phyloP scores from a whole-genome alignment of 1,140 invertebrate genomes.

The Helicoverpa armigera region DNA sequence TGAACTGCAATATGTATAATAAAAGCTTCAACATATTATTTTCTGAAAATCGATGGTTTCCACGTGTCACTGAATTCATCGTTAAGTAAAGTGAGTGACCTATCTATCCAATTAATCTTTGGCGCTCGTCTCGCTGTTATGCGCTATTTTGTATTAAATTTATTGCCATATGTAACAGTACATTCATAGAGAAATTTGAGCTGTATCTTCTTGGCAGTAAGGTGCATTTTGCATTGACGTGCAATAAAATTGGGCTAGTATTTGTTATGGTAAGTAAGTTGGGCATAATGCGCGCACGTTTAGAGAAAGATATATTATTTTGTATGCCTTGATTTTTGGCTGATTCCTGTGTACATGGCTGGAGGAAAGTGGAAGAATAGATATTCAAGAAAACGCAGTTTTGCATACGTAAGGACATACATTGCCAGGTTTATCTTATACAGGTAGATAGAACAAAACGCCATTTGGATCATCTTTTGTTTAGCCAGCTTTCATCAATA shows the following conservation, averaged over 20 bases:
- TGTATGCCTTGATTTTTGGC: slow-evolving; percentile 30
- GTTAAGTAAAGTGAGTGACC: neutral
- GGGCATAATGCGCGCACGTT: slow-evolving; percentile 46
- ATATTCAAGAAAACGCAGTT: neutral
- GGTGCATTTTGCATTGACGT: neutral
- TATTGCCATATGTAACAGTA: slow-evolving; percentile 45
- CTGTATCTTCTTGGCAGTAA: neutral
- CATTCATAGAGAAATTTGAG: neutral
- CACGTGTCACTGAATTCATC: neutral
- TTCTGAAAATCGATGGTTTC: neutral
- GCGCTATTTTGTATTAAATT: slow-evolving; percentile 46
- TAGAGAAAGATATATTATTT: slow-evolving; percentile 37
- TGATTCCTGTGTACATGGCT: slow-evolving; percentile 11
- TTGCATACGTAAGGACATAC: neutral
- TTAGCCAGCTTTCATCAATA: no score
- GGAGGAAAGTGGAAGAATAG: neutral
- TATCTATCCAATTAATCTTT: slow-evolving; percentile 38
- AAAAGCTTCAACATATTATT: neutral
- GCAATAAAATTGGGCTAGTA: slow-evolving; percentile 34
- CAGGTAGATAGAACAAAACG: no score
- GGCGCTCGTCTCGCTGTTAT: slow-evolving; percentile 34
- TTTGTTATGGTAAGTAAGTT: slow-evolving; percentile 48
- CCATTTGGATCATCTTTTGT: no score
- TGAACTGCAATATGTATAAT: neutral
- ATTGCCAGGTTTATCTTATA: no score